Conservation (phyloP, 2,797 vertebrate genomes). For the Cyprinodon diabolis region DNA sequence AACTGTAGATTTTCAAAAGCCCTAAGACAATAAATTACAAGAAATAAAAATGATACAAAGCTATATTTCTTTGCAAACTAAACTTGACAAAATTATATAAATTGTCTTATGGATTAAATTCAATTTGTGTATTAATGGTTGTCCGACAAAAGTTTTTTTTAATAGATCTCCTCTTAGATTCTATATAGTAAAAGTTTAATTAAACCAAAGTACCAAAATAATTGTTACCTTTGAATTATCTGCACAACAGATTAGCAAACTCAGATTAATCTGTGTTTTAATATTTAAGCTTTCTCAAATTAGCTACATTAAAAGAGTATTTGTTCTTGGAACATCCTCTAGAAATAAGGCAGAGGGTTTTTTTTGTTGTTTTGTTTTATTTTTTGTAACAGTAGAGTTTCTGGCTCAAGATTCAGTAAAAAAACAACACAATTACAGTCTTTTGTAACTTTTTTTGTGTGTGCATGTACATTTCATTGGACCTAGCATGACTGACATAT, state of each 20-base stretch:
- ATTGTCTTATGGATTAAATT: background rate
- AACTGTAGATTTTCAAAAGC: background rate
- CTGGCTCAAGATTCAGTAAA: constrained; percentile 5
- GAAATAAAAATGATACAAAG: background rate
- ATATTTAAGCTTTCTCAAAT: constrained; percentile 54
- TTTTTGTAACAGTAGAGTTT: constrained; percentile 13
- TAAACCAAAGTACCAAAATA: constrained; percentile 53
- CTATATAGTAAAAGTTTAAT: constrained; percentile 25
- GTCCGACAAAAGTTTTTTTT: background rate
- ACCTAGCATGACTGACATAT: constrained; percentile 52
- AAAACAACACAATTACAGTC: background rate
- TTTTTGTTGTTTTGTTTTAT: constrained; percentile 7
- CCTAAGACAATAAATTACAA: background rate
- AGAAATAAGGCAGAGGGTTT: constrained; percentile 22
- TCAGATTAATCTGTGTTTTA: constrained; percentile 52
- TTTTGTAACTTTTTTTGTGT: constrained; percentile 3
- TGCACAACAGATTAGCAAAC: constrained; percentile 58
- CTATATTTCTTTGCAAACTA: background rate
- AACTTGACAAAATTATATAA: background rate
- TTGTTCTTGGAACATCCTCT: constrained; percentile 42
- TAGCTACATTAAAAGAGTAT: constrained; percentile 56
- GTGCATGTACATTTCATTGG: background rate
- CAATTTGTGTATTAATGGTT: background rate
- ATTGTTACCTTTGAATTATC: constrained; percentile 31
- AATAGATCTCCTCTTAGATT: background rate